Base-by-base conservation (phyloP, 2,113 vertebrate genomes). In the Phalacrocorax aristotelis region DNA sequence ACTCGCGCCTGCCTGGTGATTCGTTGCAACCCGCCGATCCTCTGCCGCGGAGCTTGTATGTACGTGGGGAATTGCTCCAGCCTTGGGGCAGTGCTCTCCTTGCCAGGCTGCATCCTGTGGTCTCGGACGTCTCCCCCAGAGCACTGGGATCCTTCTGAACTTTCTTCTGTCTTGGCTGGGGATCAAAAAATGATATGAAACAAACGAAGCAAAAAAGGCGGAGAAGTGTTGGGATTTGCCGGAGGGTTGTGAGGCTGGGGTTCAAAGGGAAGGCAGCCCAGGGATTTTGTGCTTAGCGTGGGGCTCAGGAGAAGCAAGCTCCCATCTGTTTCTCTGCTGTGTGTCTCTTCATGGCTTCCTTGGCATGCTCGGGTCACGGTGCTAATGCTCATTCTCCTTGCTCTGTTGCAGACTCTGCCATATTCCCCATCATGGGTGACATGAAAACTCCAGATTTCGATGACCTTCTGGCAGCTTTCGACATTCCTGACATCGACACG, bases 371-470 rank as follows among this genome's bases (percentile, higher is more conserved):
- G 2, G 38, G 15, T 25, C 30, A 2, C 1, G 3, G 12, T 13
- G 23, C 74, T 87, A 4, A 90, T 0, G 2, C 30, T 44, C 15
- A 40, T 25, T 23, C 20, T 18, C 32, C 52, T 49, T 3, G 30
- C 22, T 54, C 7, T 18, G 3, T 68, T 21, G 14, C 89, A 75
- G 42, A 1, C 44, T 27, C 42, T 66, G 19, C 83, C 27, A 0
- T 3, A 3, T 9, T 12, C 91, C 87, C 97, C 97, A 97, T 97
- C 87, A 99, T 99, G 99, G 99, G 99, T 95, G 99, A 99, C 98
- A 99, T 99, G 99, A 99, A 99, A 93, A 99, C 99, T 25, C 99
- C 99, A 20, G 99, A 99, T 93, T 99, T 99, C 13, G 99, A 99
- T 29, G 99, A 99, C 97, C 98, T 99, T 9, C 94, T 99, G 97